Evolutionary conservation across 2,113 vertebrate genomes (phyloP).

Genomic region (Nymphicus hollandicus): DNA sequence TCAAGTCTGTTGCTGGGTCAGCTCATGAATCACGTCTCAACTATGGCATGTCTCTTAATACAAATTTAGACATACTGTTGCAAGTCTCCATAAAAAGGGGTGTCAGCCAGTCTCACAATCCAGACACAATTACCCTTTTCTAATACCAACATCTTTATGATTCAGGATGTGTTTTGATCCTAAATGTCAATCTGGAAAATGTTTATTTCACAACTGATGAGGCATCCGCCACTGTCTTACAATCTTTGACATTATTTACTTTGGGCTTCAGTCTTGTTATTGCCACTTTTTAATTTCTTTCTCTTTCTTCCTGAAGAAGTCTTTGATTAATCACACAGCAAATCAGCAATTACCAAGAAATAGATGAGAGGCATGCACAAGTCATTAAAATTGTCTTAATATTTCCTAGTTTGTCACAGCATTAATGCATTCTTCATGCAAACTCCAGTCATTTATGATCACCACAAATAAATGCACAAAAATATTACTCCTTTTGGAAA

Average conservation of each 20-base stretch:
- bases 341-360: not conserved
- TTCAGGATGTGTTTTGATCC: not conserved
- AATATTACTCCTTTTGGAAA: not conserved
- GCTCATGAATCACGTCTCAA: not conserved
- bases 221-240: not conserved
- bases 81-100: not conserved
- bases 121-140: not conserved
- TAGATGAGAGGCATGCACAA: not conserved
- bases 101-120: not conserved
- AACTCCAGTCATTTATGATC: not conserved
- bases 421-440: not conserved
- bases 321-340: constrained; percentile 10
- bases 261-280: not conserved
- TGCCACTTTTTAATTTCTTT: not conserved
- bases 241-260: not conserved
- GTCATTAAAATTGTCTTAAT: not conserved
- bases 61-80: not conserved
- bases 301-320: not conserved
- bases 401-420: not conserved
- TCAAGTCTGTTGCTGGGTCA: not conserved
- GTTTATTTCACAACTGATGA: constrained; percentile 3
- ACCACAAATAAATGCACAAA: not conserved
- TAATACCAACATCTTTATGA: not conserved
- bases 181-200: not conserved
- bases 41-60: not conserved